Base-by-base conservation (phyloP, 2,888 invertebrate species). In the Tinea semifulvella region DNA sequence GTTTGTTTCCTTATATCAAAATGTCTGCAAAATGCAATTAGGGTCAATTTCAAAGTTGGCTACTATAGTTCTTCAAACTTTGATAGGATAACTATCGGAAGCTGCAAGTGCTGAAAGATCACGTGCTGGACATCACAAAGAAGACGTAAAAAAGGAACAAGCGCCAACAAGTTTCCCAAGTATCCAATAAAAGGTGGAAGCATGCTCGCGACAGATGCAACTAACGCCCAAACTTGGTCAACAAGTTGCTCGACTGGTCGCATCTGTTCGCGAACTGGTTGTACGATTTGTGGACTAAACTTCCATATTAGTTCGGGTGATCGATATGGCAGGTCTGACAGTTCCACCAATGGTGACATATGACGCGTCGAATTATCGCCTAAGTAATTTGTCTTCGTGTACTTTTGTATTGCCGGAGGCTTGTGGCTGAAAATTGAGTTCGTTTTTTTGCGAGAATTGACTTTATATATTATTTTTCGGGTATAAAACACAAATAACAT, bases 221-320 rank as follows among this genome's bases (percentile, higher is more conserved):
- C 40, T 40, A 40, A 40, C 49, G 46, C 14, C 17, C 49, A 35
- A 49, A 42, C 43, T 46, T 40, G 38, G 53, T 52, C 57, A 54
- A 57, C 58, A 49, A 55, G 55, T 61, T 53, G 55, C 49, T 49
- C 52, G 52, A 54, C 55, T 13, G 22, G 4, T 22, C 40, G 38
- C 40, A 40, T n/a, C 13, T 40, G 40, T 40, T 14, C 22, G 3
- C 13, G 3, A 22, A 40, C 40, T 20, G 14, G 40, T 61, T 53
- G 56, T 50, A 43, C 62, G 58, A 62, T 62, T 62, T 61, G 61
- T 63, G 58, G 60, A 56, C 61, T 55, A 61, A 72, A 76, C 72
- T 77, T 77, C 61, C 69, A 75, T 76, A 79, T 77, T 79, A 77
- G 74, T 79, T 79, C 59, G 2, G 66, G 71, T 79, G 77, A 79